These are phyloP conservation scores for Tetramorium simillimum DNA, from an alignment of 1,140 invertebrate species.

Conservation along the genomic window DNA sequence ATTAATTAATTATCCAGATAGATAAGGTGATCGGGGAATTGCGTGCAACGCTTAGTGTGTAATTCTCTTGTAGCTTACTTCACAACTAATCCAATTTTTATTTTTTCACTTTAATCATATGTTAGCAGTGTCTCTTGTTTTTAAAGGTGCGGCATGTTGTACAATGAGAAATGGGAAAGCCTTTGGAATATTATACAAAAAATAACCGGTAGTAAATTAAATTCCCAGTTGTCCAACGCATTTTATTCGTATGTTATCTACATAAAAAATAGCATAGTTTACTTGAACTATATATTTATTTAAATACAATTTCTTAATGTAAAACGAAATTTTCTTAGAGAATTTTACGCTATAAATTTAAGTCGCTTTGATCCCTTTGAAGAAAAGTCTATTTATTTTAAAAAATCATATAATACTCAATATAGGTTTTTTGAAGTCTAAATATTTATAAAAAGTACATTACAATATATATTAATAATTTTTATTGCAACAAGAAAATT, in stretches of 20 bases:
- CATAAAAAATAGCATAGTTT: neutral
- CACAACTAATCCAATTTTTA: slow-evolving; percentile 39
- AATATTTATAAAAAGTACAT: neutral
- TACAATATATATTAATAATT: neutral
- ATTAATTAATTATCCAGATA: slow-evolving; percentile 64
- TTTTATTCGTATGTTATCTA: neutral
- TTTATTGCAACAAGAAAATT: neutral
- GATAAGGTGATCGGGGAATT: slow-evolving; percentile 52
- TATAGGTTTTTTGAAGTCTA: neutral
- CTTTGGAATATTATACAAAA: neutral
- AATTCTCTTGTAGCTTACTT: slow-evolving; percentile 23
- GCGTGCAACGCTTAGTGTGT: slow-evolving; percentile 29
- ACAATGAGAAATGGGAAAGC: neutral
- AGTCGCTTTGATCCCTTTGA: neutral
- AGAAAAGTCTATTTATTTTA: neutral
- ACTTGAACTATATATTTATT: neutral
- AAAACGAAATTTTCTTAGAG: neutral
- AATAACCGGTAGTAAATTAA: slow-evolving; percentile 15
- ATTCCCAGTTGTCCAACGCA: neutral
- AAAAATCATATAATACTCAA: neutral
- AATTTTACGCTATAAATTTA: neutral
- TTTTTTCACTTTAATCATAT: neutral
- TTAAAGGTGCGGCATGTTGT: neutral
- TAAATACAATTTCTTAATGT: neutral
- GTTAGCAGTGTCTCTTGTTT: neutral